These are phyloP conservation scores for Andricus grossulariae DNA, from an alignment of 1,140 invertebrate species.

Conservation along the genomic window DNA sequence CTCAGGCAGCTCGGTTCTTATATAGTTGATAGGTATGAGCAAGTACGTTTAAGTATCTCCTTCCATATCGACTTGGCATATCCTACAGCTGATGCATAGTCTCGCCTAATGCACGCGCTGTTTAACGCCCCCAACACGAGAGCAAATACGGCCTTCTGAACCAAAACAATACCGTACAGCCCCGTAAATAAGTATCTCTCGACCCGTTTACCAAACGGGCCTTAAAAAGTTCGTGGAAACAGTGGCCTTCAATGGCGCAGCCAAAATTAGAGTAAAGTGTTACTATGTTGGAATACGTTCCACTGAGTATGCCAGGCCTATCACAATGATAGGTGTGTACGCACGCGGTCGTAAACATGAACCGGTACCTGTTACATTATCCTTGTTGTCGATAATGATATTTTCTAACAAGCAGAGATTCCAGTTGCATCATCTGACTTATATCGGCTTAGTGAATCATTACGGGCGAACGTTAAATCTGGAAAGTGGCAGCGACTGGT, in stretches of 20 bases:
- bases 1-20: slow-evolving; percentile 55
- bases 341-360: too few species aligned
- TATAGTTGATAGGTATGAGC: slow-evolving; percentile 61
- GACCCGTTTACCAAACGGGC: slow-evolving; percentile 69
- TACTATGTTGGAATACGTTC: not conserved
- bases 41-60: slow-evolving; percentile 57
- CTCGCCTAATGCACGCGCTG: slow-evolving; percentile 72
- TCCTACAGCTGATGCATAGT: slow-evolving; percentile 54
- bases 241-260: not conserved
- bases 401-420: too few species aligned
- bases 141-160: slow-evolving; percentile 61
- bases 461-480: not conserved
- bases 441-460: too few species aligned
- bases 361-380: too few species aligned
- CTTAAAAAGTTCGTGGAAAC: slow-evolving; percentile 17
- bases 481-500: not conserved
- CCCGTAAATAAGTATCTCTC: slow-evolving; percentile 70
- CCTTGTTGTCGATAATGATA: too few species aligned
- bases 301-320: not conserved
- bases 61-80: slow-evolving; percentile 46
- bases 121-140: slow-evolving; percentile 67
- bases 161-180: slow-evolving; percentile 73
- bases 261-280: not conserved
- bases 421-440: too few species aligned
- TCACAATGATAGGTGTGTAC: too few species aligned